phyloP scores from a whole-genome alignment of 2,797 vertebrate genomes.

The Oophaga sylvatica region DNA sequence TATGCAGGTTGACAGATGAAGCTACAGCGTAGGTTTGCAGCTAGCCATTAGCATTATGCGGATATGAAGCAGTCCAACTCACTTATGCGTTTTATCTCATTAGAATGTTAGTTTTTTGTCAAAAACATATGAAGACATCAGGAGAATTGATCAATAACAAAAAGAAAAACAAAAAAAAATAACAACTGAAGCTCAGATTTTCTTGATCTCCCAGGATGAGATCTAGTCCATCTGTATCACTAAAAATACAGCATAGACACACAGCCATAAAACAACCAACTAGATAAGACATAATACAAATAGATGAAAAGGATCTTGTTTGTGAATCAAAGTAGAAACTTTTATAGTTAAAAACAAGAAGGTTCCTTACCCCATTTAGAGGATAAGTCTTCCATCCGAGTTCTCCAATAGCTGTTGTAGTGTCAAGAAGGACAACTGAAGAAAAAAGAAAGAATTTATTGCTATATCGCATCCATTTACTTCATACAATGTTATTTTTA shows the following conservation, averaged over 20 bases:
- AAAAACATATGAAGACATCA: no score
- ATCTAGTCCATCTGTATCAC: background rate
- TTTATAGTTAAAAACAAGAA: background rate
- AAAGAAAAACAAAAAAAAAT: background rate
- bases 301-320: background rate
- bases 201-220: background rate
- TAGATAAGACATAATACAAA: background rate
- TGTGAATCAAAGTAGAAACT: background rate
- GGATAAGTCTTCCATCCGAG: constrained; percentile 96
- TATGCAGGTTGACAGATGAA: no score
- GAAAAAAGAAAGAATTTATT: constrained; percentile 44
- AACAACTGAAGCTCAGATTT: background rate
- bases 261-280: background rate
- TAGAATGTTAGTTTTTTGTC: background rate
- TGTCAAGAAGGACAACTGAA: constrained; percentile 93
- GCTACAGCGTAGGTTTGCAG: background rate
- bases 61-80: background rate
- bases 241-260: background rate
- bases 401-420: constrained; percentile 89
- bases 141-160: no score
- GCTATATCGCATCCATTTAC: background rate
- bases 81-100: background rate
- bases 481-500: background rate
- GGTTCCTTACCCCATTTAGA: constrained; percentile 89
- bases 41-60: background rate